Conservation (phyloP, 2,113 vertebrate species). For the Theristicus caerulescens region DNA sequence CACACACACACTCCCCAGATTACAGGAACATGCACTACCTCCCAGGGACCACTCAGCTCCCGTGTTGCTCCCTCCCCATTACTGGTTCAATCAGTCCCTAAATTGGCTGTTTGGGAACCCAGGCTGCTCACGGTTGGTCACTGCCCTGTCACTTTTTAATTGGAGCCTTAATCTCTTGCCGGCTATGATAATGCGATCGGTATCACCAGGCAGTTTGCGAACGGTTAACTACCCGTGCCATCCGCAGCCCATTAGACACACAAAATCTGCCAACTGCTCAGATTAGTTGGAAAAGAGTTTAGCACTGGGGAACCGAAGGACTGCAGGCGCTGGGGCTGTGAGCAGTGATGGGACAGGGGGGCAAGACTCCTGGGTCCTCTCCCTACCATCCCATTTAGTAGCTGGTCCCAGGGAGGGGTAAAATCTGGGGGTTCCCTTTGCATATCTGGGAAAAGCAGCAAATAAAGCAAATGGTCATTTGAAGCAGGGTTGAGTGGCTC, state of each 20-base stretch:
- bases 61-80: neutral
- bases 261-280: slow-evolving; percentile 43
- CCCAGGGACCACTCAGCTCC: neutral
- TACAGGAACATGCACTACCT: neutral
- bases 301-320: neutral
- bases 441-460: neutral
- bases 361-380: neutral
- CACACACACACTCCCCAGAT: no score
- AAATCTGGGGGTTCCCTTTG: neutral
- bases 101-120: slow-evolving; percentile 5
- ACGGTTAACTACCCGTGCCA: slow-evolving; percentile 41
- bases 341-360: neutral
- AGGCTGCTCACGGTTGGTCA: neutral
- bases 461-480: neutral
- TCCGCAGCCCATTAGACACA: slow-evolving; percentile 46
- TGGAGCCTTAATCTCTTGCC: slow-evolving; percentile 39
- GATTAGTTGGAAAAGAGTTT: slow-evolving; percentile 14
- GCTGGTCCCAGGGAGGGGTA: fast-evolving
- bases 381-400: neutral
- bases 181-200: slow-evolving; percentile 14
- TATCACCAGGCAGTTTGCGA: slow-evolving; percentile 40
- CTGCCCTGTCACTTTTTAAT: slow-evolving; percentile 52
- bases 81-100: neutral
- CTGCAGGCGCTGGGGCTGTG: neutral
- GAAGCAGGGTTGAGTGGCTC: neutral